Evolutionary conservation across 2,797 vertebrate genomes (phyloP), one percentile per base, ranked within the genome.

Genomic region (Poecile montanus): DNA sequence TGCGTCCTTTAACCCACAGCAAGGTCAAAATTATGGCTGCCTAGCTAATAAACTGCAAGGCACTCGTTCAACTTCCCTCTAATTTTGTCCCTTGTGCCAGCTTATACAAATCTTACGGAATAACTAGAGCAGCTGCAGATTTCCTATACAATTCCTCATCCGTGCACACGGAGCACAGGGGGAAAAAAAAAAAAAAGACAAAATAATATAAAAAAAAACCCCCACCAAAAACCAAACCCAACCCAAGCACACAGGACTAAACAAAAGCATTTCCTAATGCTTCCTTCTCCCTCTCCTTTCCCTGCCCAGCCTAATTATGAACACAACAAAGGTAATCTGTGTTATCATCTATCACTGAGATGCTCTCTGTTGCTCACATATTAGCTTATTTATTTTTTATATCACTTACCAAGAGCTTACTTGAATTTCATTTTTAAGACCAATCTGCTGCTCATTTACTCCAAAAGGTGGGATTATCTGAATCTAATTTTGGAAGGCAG

Each of bases 1-100:
- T 93, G 95, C 88, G 97, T 98, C 98, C 98, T 98, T 98, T 98
- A 98, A 98, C 98, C 98, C 95, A 96, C 96, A 95, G 95, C 98
- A 98, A 98, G 98, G 98, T 98, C 98, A 96, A 85, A 96, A 97
- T 88, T 93, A 96, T 76, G 97, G 97, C 97, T 95, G 96, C 97
- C 96, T 63, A 50, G 95, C 95, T 96, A 93, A 97, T 96, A 97
- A 88, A 94, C 87, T 7, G 27, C 75, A 51, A 10, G 6, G 77
- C 51, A 53, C 96, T 54, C 82, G 13, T 87, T 85, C 85, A 75
- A 88, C 75, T 81, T 85, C 92, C 56, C 89, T 92, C 94, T 89
- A 32, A 89, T 96, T 97, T 89, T 73, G 86, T 96, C 86, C 89
- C 91, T 40, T 82, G 96, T 83, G 95, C 94, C 88, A 87, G 96